phyloP scores from a whole-genome alignment of 92 coral and sea anemone species.

The Actinernus sp. region DNA sequence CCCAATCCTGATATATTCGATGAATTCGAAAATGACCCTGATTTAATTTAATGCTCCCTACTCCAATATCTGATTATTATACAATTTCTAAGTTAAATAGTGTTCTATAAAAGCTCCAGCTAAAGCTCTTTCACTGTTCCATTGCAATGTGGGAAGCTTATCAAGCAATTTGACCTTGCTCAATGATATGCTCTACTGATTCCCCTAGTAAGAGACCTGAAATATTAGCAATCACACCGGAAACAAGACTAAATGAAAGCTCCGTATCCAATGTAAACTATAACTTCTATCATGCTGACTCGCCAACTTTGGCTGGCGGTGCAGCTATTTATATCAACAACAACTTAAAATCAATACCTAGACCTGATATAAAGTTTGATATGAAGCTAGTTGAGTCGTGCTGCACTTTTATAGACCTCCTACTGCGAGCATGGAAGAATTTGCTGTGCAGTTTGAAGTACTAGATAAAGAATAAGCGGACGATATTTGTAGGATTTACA shows the following conservation, averaged over 20 bases:
- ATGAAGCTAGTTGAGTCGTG: too few species aligned
- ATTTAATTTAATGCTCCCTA: too few species aligned
- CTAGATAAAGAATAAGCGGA: too few species aligned
- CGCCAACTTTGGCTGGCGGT: conserved; percentile 48
- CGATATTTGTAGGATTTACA: too few species aligned
- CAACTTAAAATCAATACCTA: conserved; percentile 29
- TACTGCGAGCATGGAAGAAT: too few species aligned
- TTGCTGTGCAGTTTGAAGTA: too few species aligned
- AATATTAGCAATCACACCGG: background rate
- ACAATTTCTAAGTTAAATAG: too few species aligned
- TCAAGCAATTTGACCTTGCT: background rate
- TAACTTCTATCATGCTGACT: conserved; percentile 43
- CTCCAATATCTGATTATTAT: too few species aligned
- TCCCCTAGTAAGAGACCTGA: background rate
- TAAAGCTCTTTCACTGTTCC: too few species aligned
- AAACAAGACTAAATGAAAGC: conserved; percentile 37
- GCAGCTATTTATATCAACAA: conserved; percentile 43
- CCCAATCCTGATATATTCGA: conserved; percentile 62
- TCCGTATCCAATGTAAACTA: conserved; percentile 37
- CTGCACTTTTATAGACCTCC: too few species aligned
- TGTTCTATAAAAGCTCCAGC: too few species aligned
- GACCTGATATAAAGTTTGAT: too few species aligned
- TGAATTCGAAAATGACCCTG: conserved; percentile 45
- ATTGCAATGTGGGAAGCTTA: background rate
- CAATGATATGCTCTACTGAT: background rate